Conservation (phyloP, 2,888 invertebrate species). For the Salticus scenicus region DNA sequence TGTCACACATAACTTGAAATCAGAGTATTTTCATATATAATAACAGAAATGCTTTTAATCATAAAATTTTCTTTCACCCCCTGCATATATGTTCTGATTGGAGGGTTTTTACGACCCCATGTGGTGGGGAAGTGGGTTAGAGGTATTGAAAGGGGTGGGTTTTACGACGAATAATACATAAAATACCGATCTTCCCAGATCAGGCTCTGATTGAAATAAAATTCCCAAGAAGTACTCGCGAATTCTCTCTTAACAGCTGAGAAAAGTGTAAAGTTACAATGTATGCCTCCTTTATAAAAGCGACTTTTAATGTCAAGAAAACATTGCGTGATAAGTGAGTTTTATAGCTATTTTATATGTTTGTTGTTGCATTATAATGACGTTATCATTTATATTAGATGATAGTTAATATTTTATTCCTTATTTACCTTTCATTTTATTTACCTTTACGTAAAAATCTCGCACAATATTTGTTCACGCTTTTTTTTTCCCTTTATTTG, state of each 20-base stretch:
- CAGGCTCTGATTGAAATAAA: slow-evolving; percentile 21
- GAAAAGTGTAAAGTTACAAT: slow-evolving; percentile 6
- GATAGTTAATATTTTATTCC: slow-evolving; percentile 4
- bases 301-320: slow-evolving; percentile 27
- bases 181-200: neutral
- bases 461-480: too few relatives aligned
- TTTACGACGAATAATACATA: slow-evolving; percentile 22
- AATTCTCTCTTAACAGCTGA: neutral
- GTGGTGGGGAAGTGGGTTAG: slow-evolving; percentile 25
- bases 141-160: neutral
- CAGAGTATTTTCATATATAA: slow-evolving; percentile 8
- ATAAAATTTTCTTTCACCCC: slow-evolving; percentile 29
- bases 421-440: too few relatives aligned
- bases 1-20: too few relatives aligned
- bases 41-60: slow-evolving; percentile 30
- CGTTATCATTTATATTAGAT: neutral
- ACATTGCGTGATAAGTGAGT: slow-evolving; percentile 42
- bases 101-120: slow-evolving; percentile 40
- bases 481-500: too few relatives aligned
- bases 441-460: too few relatives aligned
- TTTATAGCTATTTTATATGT: slow-evolving; percentile 10
- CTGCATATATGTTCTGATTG: slow-evolving; percentile 43
- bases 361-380: neutral
- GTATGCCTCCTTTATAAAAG: slow-evolving; percentile 40
- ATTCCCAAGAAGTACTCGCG: neutral